Percentiles rank a stretch among this genome's conserved stretches.
Conservation (phyloP, 2,888 invertebrate genomes). For the Phaonia tiefii region DNA sequence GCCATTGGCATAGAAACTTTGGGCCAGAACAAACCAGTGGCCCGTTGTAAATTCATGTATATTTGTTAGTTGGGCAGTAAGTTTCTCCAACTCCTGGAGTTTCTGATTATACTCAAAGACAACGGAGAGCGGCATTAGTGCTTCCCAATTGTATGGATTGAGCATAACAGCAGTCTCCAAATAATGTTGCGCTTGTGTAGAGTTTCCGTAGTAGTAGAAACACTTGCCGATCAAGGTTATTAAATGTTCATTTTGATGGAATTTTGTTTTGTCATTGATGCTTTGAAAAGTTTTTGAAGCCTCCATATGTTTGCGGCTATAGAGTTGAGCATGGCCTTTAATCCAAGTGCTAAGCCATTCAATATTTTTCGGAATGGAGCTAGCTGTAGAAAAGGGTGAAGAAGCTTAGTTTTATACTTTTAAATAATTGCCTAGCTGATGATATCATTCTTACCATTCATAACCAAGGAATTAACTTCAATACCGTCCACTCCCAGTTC, state of each 20-base stretch:
- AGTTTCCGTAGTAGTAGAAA: slow-evolving; percentile 87
- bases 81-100: slow-evolving; percentile 83
- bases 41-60: slow-evolving; percentile 83
- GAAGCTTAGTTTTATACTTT: not conserved
- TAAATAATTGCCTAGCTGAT: no score
- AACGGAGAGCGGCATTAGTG: slow-evolving; percentile 85
- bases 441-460: slow-evolving; percentile 83
- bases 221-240: slow-evolving; percentile 87
- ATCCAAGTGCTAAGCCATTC: slow-evolving; percentile 85
- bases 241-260: slow-evolving; percentile 86
- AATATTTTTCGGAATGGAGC: slow-evolving; percentile 74
- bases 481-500: slow-evolving; percentile 87
- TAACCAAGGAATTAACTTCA: slow-evolving; percentile 87
- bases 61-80: slow-evolving; percentile 80
- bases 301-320: slow-evolving; percentile 85
- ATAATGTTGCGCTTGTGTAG: slow-evolving; percentile 83
- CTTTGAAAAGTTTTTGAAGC: slow-evolving; percentile 86
- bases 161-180: slow-evolving; percentile 80
- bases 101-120: slow-evolving; percentile 84
- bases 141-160: slow-evolving; percentile 82
- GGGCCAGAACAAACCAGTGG: slow-evolving; percentile 89
- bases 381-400: slow-evolving; percentile 69
- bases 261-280: slow-evolving; percentile 84
- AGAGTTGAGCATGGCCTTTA: slow-evolving; percentile 84
- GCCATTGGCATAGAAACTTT: slow-evolving; percentile 83